Conservation (phyloP, 1,140 invertebrate species). For the Neodiprion fabricii region DNA sequence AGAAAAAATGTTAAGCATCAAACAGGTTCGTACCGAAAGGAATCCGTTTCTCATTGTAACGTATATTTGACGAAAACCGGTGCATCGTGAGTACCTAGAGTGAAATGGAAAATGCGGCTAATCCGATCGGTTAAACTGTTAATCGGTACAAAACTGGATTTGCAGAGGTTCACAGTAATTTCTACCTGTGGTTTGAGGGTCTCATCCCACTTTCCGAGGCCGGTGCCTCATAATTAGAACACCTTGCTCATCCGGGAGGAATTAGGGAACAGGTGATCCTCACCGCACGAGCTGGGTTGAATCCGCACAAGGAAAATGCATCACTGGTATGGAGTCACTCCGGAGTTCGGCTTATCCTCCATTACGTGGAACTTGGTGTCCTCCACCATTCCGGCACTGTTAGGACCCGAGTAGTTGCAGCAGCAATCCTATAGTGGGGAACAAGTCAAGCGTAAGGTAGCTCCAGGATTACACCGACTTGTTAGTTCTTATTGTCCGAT, state of each 20-base stretch:
- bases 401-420: neutral
- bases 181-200: neutral
- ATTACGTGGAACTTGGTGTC: conserved; percentile 39
- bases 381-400: conserved; percentile 14
- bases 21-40: too few species aligned
- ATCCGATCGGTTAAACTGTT: neutral
- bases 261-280: conserved; percentile 10
- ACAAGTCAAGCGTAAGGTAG: conserved; percentile 46
- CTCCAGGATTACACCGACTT: conserved; percentile 47
- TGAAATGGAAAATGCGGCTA: too few species aligned
- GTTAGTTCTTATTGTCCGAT: conserved; percentile 31
- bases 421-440: conserved; percentile 28
- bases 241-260: conserved; percentile 1
- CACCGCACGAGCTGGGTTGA: neutral
- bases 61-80: too few species aligned
- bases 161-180: neutral
- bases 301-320: conserved; percentile 7
- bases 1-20: too few species aligned
- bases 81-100: too few species aligned
- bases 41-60: too few species aligned
- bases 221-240: neutral
- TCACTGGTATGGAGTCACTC: conserved; percentile 38
- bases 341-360: conserved; percentile 46
- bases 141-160: conserved; percentile 1
- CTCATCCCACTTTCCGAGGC: neutral